Conservation (phyloP, 2,888 invertebrate genomes). For the Cheilosia vulpina region DNA sequence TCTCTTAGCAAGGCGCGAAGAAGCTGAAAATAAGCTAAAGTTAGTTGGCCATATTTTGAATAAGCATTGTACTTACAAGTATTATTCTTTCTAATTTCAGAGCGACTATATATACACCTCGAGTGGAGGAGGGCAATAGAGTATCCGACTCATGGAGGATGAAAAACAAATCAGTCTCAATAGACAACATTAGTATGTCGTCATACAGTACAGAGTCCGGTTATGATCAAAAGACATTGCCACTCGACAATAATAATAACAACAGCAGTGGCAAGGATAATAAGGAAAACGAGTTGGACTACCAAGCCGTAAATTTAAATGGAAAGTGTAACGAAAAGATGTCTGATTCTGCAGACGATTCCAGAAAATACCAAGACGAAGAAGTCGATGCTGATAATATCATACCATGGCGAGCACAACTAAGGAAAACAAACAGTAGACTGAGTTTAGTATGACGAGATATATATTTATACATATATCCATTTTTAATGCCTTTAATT, state of each 20-base stretch:
- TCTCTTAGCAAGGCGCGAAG: slow-evolving; percentile 91
- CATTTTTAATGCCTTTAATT: slow-evolving; percentile 35
- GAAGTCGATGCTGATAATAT: slow-evolving; percentile 88
- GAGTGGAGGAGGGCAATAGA: slow-evolving; percentile 86
- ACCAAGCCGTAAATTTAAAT: slow-evolving; percentile 59
- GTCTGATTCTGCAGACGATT: slow-evolving; percentile 54
- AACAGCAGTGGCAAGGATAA: slow-evolving; percentile 83
- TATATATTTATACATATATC: slow-evolving; percentile 1
- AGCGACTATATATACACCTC: slow-evolving; percentile 89
- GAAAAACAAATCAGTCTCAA: slow-evolving; percentile 86
- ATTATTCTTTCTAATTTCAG: slow-evolving; percentile 79
- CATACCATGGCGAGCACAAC: slow-evolving; percentile 95
- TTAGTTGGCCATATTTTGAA: slow-evolving; percentile 81
- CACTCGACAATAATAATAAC: slow-evolving; percentile 78
- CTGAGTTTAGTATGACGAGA: slow-evolving; percentile 90
- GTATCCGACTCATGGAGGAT: slow-evolving; percentile 84
- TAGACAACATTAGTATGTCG: slow-evolving; percentile 86
- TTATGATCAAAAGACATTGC: slow-evolving; percentile 77
- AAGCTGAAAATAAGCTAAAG: slow-evolving; percentile 90
- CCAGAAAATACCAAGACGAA: slow-evolving; percentile 82
- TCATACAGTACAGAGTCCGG: slow-evolving; percentile 79
- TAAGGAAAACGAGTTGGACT: slow-evolving; percentile 75
- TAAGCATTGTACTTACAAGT: not conserved
- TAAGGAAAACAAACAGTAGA: slow-evolving; percentile 95
- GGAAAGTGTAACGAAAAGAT: slow-evolving; percentile 71